A percentile compares a stretch with the other conserved stretches of the same genome.
phyloP scores from a whole-genome alignment of 1,140 invertebrate genomes.

The Bombus ignitus region DNA sequence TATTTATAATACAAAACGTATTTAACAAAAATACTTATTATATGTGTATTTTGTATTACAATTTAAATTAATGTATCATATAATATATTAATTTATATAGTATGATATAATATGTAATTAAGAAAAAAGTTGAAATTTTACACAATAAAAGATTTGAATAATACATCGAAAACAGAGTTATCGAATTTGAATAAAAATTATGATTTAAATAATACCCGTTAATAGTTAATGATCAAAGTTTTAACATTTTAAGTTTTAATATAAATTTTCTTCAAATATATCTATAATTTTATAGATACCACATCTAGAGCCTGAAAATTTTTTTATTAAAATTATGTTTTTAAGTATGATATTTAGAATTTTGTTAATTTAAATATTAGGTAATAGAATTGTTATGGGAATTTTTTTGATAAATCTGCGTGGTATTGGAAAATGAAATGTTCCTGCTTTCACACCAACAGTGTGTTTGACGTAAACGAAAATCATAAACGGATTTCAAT shows the following conservation, averaged over 20 bases:
- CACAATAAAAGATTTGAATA: background rate
- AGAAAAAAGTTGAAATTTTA: background rate
- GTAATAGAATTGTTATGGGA: background rate
- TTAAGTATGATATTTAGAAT: background rate
- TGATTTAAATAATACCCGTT: background rate
- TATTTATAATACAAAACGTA: too few relatives aligned
- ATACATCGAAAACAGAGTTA: background rate
- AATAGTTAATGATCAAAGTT: background rate
- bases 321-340: background rate
- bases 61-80: background rate
- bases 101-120: background rate
- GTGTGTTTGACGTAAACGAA: background rate
- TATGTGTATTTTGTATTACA: background rate
- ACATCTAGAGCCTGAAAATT: background rate
- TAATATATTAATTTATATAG: background rate
- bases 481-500: constrained; percentile 41
- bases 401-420: too few relatives aligned
- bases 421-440: constrained; percentile 1
- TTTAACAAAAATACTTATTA: background rate
- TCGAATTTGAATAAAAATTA: background rate
- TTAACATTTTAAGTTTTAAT: too few relatives aligned
- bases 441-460: constrained; percentile 6
- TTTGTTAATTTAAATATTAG: background rate
- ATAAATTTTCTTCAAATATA: background rate
- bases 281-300: background rate